These are phyloP conservation scores for Drosophila parvula DNA, from an alignment of 1,140 invertebrate genomes.

Conservation along the genomic window DNA sequence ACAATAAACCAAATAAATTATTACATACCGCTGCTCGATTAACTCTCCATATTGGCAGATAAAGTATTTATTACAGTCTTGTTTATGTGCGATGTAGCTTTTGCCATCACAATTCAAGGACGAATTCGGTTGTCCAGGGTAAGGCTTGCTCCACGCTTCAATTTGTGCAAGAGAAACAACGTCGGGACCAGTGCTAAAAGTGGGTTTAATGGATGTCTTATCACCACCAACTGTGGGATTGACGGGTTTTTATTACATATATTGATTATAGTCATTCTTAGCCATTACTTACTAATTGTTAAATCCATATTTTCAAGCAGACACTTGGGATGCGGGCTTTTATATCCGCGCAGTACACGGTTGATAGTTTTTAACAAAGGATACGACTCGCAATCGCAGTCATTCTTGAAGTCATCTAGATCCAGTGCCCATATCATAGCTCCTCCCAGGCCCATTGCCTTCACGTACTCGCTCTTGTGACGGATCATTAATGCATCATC, in stretches of 20 bases:
- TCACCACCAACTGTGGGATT: conserved; percentile 42
- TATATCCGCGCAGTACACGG: conserved; percentile 88
- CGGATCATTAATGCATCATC: conserved; percentile 91
- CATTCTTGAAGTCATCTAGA: conserved; percentile 89
- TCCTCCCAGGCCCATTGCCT: conserved; percentile 90
- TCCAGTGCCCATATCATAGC: conserved; percentile 95
- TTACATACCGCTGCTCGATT: conserved; percentile 85
- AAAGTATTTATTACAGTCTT: conserved; percentile 92
- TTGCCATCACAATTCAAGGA: conserved; percentile 86
- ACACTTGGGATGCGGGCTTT: conserved; percentile 76
- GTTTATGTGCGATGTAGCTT: conserved; percentile 87
- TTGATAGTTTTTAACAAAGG: conserved; percentile 92
- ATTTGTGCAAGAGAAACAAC: neutral
- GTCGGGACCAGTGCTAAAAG: conserved; percentile 29
- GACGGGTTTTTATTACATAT: neutral
- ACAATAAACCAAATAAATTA: neutral
- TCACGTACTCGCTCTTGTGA: conserved; percentile 90
- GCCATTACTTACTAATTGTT: conserved; percentile 64
- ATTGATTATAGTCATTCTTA: neutral
- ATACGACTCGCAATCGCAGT: conserved; percentile 91
- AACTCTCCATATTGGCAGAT: conserved; percentile 90
- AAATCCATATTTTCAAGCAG: conserved; percentile 62
- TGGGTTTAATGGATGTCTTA: conserved; percentile 45
- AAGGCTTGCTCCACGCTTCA: conserved; percentile 15
- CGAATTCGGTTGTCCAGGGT: conserved; percentile 44